phyloP scores from a whole-genome alignment of 1,140 invertebrate species.

The Phthorimaea operculella region DNA sequence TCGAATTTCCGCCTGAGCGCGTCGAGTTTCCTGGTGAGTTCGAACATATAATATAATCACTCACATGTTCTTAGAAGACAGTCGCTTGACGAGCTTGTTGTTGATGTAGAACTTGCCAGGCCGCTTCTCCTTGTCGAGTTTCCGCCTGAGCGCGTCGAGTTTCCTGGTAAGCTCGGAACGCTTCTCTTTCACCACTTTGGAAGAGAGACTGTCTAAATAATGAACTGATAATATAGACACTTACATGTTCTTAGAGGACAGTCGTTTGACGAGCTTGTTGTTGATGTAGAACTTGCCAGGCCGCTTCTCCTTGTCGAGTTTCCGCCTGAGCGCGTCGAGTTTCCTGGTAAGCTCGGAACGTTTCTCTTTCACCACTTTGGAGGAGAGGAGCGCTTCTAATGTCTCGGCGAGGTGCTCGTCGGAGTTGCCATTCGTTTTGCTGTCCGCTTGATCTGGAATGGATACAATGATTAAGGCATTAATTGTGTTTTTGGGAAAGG shows the following conservation, averaged over 20 bases:
- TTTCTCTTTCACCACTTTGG: constrained; percentile 86
- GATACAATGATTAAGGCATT: too few species aligned
- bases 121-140: constrained; percentile 93
- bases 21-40: constrained; percentile 90
- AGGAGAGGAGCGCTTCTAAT: constrained; percentile 82
- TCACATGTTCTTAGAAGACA: constrained; percentile 82
- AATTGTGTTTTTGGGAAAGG: too few species aligned
- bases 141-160: constrained; percentile 82
- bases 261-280: constrained; percentile 79
- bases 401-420: constrained; percentile 79
- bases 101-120: too few species aligned
- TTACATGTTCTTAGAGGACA: constrained; percentile 87
- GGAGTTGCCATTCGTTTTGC: constrained; percentile 45
- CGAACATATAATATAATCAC: constrained; percentile 85
- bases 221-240: too few species aligned
- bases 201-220: too few species aligned
- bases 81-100: constrained; percentile 83
- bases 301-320: constrained; percentile 86
- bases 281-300: constrained; percentile 79
- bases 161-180: constrained; percentile 88
- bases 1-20: constrained; percentile 86
- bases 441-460: constrained; percentile 26
- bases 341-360: constrained; percentile 88
- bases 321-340: constrained; percentile 83
- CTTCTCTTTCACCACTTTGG: constrained; percentile 86